Evolutionary conservation across 2,113 vertebrate species (phyloP), one percentile per base, ranked within the genome.

Genomic region (Fregata magnificens): DNA sequence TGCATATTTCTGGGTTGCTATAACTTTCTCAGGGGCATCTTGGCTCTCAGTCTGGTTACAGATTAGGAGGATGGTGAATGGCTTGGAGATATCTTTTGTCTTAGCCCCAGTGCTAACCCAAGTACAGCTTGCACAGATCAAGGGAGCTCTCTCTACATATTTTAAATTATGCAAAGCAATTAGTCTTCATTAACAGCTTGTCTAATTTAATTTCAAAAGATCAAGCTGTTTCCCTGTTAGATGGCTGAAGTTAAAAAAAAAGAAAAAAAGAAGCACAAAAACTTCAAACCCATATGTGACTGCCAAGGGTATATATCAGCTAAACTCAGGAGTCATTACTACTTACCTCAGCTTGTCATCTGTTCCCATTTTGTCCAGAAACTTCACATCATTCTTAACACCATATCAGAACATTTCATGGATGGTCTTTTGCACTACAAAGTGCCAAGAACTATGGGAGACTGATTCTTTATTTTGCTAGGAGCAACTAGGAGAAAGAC

Each of bases 161-260:
- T 89, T 90, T 80, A 82, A 96, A 77, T 90, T 82, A 94, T 87
- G 91, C 86, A 95, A 93, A 95, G 42, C 53, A 86, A 95, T 94
- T 91, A 93, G 71, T 86, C 70, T 94, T 95, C 86, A 91, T 95
- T 94, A 97, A 70, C 73, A 91, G 62, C 84, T 91, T 93, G 84
- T 85, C 89, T 89, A 87, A 95, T 94, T 82, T 88, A 83, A 66
- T 94, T 95, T 93, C 84, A 91, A 73, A 93, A 72, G 82, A 95
- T 96, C 71, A 95, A 91, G 74, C 74, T 86, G 45, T 85, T 96
- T 82, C 31, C 14, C 58, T 77, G 12, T 90, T 80, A 83, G 63
- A 86, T 47, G 40, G 63, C 36, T 53, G 22, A 95, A 86, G 10
- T 26, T 45, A 45, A 47, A 47, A 2, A 62, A 91, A 62, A 31